These are phyloP conservation scores for Gisinianus flammeolus DNA, from an alignment of 2,888 invertebrate species.

Conservation along the genomic window DNA sequence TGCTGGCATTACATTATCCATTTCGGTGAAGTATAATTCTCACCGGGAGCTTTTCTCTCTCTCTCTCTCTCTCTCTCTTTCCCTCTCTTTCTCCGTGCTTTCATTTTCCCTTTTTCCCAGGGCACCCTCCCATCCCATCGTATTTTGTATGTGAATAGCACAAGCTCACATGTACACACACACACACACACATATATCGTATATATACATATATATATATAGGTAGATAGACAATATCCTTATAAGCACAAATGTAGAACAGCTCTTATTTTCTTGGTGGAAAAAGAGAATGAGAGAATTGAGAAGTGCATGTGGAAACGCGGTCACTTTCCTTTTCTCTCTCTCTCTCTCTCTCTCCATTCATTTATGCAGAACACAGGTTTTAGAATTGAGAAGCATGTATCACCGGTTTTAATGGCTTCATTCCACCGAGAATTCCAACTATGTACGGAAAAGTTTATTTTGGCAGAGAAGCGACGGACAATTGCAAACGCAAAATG, in stretches of 20 bases:
- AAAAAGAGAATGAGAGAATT: neutral
- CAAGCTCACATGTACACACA: too few species aligned
- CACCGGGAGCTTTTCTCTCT: slow-evolving; percentile 1
- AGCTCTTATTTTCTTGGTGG: neutral
- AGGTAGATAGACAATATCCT: neutral
- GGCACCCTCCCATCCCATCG: neutral
- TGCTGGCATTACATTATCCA: neutral
- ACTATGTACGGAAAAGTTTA: neutral
- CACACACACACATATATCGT: neutral
- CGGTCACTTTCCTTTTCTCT: neutral
- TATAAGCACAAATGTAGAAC: neutral
- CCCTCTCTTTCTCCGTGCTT: neutral
- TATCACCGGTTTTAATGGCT: neutral
- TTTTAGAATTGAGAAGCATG: neutral
- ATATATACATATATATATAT: neutral
- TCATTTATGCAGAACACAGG: neutral
- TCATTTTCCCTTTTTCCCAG: neutral
- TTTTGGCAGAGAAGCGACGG: neutral
- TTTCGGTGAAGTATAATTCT: slow-evolving; percentile 1
- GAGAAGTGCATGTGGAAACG: neutral
- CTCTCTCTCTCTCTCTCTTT: neutral
- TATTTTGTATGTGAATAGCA: too few species aligned
- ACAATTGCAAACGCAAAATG: neutral
- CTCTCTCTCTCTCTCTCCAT: neutral
- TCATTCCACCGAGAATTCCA: neutral